phyloP scores from a whole-genome alignment of 2,797 vertebrate species.

The Xiphorhynchus erythropygius region DNA sequence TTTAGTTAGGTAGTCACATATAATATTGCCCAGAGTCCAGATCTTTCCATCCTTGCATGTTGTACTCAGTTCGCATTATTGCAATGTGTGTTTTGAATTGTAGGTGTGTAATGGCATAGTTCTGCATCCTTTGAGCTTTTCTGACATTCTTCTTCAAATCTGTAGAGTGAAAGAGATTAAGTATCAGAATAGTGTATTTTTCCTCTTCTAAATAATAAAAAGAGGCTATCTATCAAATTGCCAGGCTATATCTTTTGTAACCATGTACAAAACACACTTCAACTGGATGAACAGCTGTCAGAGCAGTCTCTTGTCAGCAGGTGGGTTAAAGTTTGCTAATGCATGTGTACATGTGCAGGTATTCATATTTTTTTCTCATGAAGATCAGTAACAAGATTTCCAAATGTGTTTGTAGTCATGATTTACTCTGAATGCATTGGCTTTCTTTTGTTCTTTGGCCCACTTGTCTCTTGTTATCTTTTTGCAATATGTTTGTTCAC shows the following conservation, averaged over 20 bases:
- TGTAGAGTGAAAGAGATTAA: conserved; percentile 47
- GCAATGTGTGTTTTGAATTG: not conserved
- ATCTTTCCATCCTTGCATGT: not conserved
- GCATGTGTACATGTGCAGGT: not conserved
- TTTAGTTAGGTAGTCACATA: not conserved
- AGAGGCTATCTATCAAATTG: conserved; percentile 55
- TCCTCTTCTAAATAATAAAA: conserved; percentile 59
- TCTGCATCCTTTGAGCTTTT: conserved; percentile 20
- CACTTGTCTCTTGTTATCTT: not conserved
- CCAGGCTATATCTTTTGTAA: conserved; percentile 38
- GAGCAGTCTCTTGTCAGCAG: conserved; percentile 48
- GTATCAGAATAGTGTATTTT: conserved; percentile 44
- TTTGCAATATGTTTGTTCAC: not conserved
- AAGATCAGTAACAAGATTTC: not conserved
- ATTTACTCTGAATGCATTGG: not conserved
- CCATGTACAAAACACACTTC: conserved; percentile 20
- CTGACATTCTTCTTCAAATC: conserved; percentile 25
- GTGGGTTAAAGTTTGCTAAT: conserved; percentile 52
- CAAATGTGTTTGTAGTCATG: not conserved
- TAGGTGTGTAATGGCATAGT: not conserved
- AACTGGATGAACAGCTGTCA: conserved; percentile 63
- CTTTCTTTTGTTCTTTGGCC: not conserved
- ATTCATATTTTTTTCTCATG: not conserved
- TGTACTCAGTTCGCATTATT: not conserved
- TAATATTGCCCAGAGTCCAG: not conserved